Conservation (phyloP, 2,113 vertebrate species). For the Austrofundulus limnaeus region DNA sequence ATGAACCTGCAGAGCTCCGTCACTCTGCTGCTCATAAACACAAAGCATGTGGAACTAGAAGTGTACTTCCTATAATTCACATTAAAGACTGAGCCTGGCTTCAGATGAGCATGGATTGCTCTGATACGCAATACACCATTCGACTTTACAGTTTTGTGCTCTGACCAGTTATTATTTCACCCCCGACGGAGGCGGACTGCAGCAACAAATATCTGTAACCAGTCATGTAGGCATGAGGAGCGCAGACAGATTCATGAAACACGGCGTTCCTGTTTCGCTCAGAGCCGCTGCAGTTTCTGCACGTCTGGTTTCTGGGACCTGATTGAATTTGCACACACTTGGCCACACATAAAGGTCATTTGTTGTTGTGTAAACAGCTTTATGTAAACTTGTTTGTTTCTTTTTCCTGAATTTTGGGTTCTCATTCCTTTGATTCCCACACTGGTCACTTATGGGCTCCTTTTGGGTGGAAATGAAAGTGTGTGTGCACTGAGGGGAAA, state of each 20-base stretch:
- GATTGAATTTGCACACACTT: slow-evolving; percentile 44
- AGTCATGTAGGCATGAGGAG: slow-evolving; percentile 15
- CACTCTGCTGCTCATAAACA: slow-evolving; percentile 9
- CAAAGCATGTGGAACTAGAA: slow-evolving; percentile 14
- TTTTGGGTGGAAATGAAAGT: not conserved
- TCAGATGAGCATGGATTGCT: slow-evolving; percentile 6
- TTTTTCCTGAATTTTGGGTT: not conserved
- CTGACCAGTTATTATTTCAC: slow-evolving; percentile 27
- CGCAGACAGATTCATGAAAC: slow-evolving; percentile 31
- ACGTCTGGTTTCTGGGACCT: slow-evolving; percentile 34
- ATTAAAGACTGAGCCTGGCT: slow-evolving; percentile 1
- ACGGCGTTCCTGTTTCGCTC: slow-evolving; percentile 24
- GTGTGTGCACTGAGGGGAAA: too few species aligned
- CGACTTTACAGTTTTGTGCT: slow-evolving; percentile 22
- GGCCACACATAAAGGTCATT: slow-evolving; percentile 47
- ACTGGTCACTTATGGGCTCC: not conserved
- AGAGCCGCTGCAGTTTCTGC: slow-evolving; percentile 51
- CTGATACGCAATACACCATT: slow-evolving; percentile 5
- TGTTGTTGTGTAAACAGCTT: slow-evolving; percentile 14
- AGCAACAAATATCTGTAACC: slow-evolving; percentile 27
- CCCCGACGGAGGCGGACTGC: slow-evolving; percentile 11
- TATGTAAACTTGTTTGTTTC: not conserved
- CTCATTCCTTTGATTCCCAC: not conserved
- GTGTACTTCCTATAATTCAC: slow-evolving; percentile 13
- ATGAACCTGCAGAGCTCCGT: slow-evolving; percentile 29